A percentile compares a stretch with the other conserved stretches of the same genome.
Conservation (phyloP, 2,888 invertebrate species). For the Eristalis intricaria region DNA sequence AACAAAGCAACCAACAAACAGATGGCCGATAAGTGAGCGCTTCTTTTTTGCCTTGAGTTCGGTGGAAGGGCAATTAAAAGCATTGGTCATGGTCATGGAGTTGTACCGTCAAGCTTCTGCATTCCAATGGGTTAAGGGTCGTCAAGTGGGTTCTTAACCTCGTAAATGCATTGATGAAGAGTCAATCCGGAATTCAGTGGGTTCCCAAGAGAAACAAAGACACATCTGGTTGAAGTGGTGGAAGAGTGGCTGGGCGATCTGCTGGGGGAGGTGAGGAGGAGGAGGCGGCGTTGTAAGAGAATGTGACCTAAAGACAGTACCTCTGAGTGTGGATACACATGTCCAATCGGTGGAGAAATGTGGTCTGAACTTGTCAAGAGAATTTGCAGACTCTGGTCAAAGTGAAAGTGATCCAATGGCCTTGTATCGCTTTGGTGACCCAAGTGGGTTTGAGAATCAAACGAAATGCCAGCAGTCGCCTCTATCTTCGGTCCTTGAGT, state of each 20-base stretch:
- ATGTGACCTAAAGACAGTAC: neutral
- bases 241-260: too few species aligned
- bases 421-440: neutral
- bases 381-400: neutral
- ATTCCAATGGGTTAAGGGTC: neutral
- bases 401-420: neutral
- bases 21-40: neutral
- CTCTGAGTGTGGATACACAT: neutral
- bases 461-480: too few species aligned
- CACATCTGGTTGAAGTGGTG: neutral
- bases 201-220: neutral
- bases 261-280: neutral
- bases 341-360: too few species aligned
- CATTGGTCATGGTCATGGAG: neutral
- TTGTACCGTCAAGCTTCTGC: neutral
- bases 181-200: neutral
- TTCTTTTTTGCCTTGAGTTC: neutral
- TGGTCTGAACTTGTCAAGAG: too few species aligned
- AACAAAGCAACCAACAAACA: neutral
- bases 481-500: too few species aligned
- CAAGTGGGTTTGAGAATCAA: too few species aligned
- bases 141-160: neutral
- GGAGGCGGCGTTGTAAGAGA: too few species aligned
- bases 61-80: neutral
- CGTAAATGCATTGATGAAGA: neutral